Conservation (phyloP, 2,888 invertebrate species). For the Mythimna ferrago region DNA sequence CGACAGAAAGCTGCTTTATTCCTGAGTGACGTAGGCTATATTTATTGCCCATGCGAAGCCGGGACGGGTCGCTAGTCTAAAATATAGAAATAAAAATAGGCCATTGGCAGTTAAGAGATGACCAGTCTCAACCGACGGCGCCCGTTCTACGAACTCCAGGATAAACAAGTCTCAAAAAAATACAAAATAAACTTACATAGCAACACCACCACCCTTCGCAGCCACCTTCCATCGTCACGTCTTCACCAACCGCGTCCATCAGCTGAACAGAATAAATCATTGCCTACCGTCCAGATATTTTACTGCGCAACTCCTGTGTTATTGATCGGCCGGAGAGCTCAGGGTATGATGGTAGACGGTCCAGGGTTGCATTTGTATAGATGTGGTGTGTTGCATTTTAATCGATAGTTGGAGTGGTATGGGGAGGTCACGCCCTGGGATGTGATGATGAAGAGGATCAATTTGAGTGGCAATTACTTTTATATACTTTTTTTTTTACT, state of each 20-base stretch:
- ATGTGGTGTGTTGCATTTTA: constrained; percentile 8
- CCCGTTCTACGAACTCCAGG: too few species aligned
- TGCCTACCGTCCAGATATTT: fast-evolving
- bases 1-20: too few species aligned
- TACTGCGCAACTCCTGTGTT: constrained; percentile 15
- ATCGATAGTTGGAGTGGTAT: not conserved
- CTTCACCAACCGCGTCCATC: not conserved
- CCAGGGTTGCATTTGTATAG: not conserved
- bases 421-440: not conserved
- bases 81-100: too few species aligned
- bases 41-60: too few species aligned
- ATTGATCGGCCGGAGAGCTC: constrained; percentile 8
- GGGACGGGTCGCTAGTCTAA: too few species aligned
- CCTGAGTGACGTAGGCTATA: too few species aligned
- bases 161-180: not conserved
- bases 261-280: constrained; percentile 5
- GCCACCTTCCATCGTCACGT: not conserved
- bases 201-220: too few species aligned
- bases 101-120: too few species aligned
- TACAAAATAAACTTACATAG: not conserved
- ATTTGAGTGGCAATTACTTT: too few species aligned
- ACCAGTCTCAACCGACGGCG: too few species aligned
- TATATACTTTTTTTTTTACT: too few species aligned
- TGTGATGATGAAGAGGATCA: not conserved
- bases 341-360: constrained; percentile 18